Percentiles rank a stretch among this genome's conserved stretches.
Conservation (phyloP, 2,113 vertebrate species). For the Kobus ellipsiprymnus region DNA sequence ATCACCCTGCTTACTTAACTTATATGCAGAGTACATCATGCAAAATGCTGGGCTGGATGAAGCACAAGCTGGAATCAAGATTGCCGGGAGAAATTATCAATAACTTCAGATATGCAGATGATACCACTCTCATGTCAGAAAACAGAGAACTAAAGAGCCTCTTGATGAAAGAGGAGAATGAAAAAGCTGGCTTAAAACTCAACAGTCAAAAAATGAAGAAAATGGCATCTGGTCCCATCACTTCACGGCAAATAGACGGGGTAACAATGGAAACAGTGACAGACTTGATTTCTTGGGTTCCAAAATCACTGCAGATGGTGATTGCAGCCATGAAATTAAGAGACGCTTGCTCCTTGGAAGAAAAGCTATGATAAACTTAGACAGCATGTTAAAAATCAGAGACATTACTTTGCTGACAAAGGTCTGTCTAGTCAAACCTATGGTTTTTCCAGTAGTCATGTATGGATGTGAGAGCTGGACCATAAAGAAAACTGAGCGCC, state of each 20-base stretch:
- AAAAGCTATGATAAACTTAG: not conserved
- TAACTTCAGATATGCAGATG: not conserved
- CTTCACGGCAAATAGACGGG: not conserved
- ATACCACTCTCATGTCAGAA: not conserved
- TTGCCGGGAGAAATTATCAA: rapidly evolving
- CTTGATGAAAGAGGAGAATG: not conserved
- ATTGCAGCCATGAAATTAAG: not conserved
- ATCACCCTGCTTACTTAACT: not conserved
- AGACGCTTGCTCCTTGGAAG: rapidly evolving
- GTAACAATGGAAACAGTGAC: not conserved
- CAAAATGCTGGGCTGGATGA: not conserved
- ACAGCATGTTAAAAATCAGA: not conserved
- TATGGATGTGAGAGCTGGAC: not conserved
- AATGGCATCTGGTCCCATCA: not conserved
- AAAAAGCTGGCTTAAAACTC: not conserved
- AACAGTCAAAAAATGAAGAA: not conserved
- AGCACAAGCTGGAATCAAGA: not conserved
- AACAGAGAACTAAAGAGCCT: not conserved
- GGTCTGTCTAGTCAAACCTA: not conserved
- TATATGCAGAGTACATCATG: not conserved
- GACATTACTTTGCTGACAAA: not conserved
- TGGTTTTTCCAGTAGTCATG: not conserved
- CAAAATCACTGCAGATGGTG: not conserved
- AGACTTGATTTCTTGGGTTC: not conserved
- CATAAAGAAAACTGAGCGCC: rapidly evolving